Evolutionary conservation across 2,888 invertebrate genomes (phyloP), one percentile per base, ranked within the genome.

Genomic region (Anodontia alba): DNA sequence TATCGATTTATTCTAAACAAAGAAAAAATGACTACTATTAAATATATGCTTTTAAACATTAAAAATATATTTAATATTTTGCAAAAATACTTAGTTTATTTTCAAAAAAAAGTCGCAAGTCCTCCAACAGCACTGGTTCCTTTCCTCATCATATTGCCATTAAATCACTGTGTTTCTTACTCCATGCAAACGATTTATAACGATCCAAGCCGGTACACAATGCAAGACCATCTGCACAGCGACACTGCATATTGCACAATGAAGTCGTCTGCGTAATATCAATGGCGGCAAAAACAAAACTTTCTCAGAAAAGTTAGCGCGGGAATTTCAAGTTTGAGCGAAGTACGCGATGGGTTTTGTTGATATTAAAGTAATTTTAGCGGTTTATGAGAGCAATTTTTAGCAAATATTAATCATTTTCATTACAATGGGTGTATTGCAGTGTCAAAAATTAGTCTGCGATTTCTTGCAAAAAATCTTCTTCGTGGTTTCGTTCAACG

Each of bases 261-360:
- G 78, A 62, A 80, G 80, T 83, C 83, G 82, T 81, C 80, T 76
- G 73, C 73, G 74, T 33, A 76, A 54, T 70, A 62, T 71, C 69
- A 69, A 68, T 83, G 85, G 85, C 85, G 85, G 80, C 68, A 82
- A 80, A 80, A 68, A 80, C 73, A 80, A 85, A 85, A 85, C 80
- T 85, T 85, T 73, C 71, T 42, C 33, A 69, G 67, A 66, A 70
- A 80, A 74, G 51, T 76, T 62, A 31, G 74, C 78, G 85, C 85
- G 85, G 85, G 85, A 85, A 83, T 81, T 85, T 85, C 76, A 80
- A 85, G 69, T 76, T 69, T 38, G 7, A 42, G 29, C 69, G 33
- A 3, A 17, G 33, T 33, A 62, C 5, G 15, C 20, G 33, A 33
- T 33, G 33, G 12, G 17, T 62, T 57, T 62, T 33, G 62, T 33